Evolutionary conservation across 2,888 invertebrate species (phyloP), one percentile per base, ranked within the genome.

Genomic region (Tenthredo notha): DNA sequence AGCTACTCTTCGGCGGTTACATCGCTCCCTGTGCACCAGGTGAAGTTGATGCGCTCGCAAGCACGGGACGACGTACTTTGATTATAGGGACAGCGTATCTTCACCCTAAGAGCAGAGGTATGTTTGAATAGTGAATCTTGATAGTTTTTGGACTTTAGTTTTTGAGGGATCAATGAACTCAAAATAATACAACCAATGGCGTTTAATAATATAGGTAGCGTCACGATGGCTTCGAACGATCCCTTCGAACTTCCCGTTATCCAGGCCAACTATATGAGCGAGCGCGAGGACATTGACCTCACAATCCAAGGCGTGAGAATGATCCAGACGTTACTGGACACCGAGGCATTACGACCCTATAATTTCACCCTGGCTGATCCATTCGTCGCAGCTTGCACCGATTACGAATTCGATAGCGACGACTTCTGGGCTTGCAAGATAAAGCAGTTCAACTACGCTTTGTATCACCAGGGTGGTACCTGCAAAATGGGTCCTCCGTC

Each of bases 391-490:
- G 54, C 54, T 92, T 93, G 92, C 78, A 86, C 88, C 10, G 18
- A 85, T 4, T 75, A 86, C 75, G 80, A 86, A 77, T 88, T 85
- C 7, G 83, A 85, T 15, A 94, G 94, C 0, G 97, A 97, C 88
- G 95, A 95, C 25, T 97, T 95, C 93, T 97, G 97, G 95, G 95
- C 94, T 84, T 98, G 98, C 90, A 95, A 96, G 0, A 95, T 96
- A 0, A 94, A 94, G 86, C 94, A 95, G 74, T 94, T 96, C 85
- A 97, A 97, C 33, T 0, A 96, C 96, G 0, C 96, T 97, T 0
- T 97, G 97, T 93, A 97, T 97, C 97, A 97, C 91, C 97, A 97
- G 92, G 96, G 95, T 0, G 97, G 97, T 15, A 96, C 96, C 0
- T 96, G 96, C 91, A 97, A 96, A 94, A 97, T 98, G 97, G 97